These are phyloP conservation scores for Condylostylus longicornis DNA, from an alignment of 1,140 invertebrate genomes.

Conservation along the genomic window DNA sequence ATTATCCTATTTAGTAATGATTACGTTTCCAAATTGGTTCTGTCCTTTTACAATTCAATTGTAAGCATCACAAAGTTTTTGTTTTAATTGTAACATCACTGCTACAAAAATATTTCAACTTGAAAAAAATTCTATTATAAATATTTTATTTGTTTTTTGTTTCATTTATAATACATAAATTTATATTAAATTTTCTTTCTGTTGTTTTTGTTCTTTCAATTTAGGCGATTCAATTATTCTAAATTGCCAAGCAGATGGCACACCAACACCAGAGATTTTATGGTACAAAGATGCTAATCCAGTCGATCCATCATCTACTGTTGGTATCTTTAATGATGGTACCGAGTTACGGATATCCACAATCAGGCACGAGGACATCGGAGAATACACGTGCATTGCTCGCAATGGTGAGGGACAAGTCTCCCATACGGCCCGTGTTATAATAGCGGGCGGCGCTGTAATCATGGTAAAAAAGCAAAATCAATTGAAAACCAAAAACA, in stretches of 20 bases:
- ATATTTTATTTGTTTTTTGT: too few species aligned
- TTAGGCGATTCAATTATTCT: conserved; percentile 82
- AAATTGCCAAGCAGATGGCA: conserved; percentile 88
- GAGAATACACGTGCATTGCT: conserved; percentile 88
- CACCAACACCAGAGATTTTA: conserved; percentile 75
- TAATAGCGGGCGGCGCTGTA: conserved; percentile 79
- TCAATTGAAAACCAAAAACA: conserved; percentile 2
- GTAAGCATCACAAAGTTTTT: too few species aligned
- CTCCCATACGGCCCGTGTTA: conserved; percentile 82
- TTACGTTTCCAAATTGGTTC: too few species aligned
- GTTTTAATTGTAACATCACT: too few species aligned
- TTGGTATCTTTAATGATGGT: conserved; percentile 79
- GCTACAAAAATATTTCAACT: too few species aligned
- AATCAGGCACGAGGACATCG: conserved; percentile 82
- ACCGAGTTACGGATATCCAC: conserved; percentile 81
- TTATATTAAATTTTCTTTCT: too few species aligned
- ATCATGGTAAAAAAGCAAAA: conserved; percentile 40
- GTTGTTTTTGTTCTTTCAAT: conserved; percentile 11
- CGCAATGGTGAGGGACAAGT: conserved; percentile 88
- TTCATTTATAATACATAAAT: too few species aligned
- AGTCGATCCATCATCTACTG: conserved; percentile 68
- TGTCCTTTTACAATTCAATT: too few species aligned
- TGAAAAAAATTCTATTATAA: too few species aligned
- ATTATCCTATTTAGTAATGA: too few species aligned
- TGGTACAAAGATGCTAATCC: conserved; percentile 84